These are phyloP conservation scores for Lasaia peninsularis DNA, from an alignment of 1,140 invertebrate genomes.

Conservation along the genomic window DNA sequence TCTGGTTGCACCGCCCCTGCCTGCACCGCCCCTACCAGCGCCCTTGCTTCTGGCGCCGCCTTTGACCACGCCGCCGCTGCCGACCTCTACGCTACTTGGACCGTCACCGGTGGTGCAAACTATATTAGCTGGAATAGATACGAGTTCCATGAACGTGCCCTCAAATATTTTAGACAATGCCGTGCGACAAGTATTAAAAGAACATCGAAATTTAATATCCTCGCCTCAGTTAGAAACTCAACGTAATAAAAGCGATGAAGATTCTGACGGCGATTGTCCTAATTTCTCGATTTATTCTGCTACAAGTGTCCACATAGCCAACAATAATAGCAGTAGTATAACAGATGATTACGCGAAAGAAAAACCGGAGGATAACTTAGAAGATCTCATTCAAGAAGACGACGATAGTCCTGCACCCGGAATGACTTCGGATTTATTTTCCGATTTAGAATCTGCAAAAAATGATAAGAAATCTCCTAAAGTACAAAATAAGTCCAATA, in stretches of 20 bases:
- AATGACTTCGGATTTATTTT: conserved; percentile 12
- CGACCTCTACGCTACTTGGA: conserved; percentile 15
- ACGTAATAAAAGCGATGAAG: conserved; percentile 64
- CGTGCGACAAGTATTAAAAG: conserved; percentile 59
- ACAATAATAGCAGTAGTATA: conserved; percentile 56
- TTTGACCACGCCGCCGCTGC: conserved; percentile 13
- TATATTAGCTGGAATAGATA: conserved; percentile 39
- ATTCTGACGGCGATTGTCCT: conserved; percentile 85
- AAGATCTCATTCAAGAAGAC: conserved; percentile 70
- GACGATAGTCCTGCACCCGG: conserved; percentile 36
- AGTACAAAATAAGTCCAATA: background rate
- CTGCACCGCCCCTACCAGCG: conserved; percentile 17
- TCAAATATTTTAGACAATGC: conserved; percentile 51
- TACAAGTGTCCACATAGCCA: conserved; percentile 85
- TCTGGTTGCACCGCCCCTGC: conserved; percentile 15
- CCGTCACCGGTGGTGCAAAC: conserved; percentile 26
- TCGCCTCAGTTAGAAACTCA: conserved; percentile 25
- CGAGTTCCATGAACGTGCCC: conserved; percentile 42
- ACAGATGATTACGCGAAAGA: conserved; percentile 24
- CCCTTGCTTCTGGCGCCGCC: conserved; percentile 10
- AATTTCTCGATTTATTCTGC: conserved; percentile 91
- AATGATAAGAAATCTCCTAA: conserved; percentile 7
- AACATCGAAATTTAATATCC: conserved; percentile 50
- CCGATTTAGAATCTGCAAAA: conserved; percentile 6
- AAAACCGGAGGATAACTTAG: conserved; percentile 35